A percentile compares a stretch with the other conserved stretches of the same genome.
Evolutionary conservation across 2,888 invertebrate species (phyloP).

Genomic region (Andrena bicolor): DNA sequence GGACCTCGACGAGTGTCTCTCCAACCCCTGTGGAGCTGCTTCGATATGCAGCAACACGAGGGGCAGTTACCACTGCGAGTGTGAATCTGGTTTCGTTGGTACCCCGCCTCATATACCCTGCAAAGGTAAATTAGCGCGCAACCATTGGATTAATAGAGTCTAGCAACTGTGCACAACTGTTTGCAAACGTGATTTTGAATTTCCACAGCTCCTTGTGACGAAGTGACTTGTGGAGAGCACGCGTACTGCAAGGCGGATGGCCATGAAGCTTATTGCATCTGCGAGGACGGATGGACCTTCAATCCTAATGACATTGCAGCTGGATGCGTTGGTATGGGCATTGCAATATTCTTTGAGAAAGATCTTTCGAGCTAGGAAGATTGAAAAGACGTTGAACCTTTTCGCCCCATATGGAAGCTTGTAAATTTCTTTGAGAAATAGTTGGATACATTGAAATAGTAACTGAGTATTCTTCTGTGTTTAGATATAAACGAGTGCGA

Average conservation of each 20-base stretch:
- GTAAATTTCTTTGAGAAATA: neutral
- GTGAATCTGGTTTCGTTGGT: constrained; percentile 93
- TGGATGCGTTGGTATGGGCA: constrained; percentile 91
- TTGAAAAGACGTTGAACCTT: neutral
- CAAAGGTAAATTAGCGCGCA: constrained; percentile 86
- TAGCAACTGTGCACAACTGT: neutral
- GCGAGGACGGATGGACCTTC: constrained; percentile 97
- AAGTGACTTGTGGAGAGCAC: constrained; percentile 95
- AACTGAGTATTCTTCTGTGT: neutral
- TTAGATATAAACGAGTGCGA: constrained; percentile 97
- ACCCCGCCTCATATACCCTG: constrained; percentile 92
- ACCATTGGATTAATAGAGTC: neutral
- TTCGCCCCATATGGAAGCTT: neutral
- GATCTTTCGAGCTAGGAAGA: neutral
- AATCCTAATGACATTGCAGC: constrained; percentile 95
- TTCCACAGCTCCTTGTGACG: constrained; percentile 93
- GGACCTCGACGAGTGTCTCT: constrained; percentile 93
- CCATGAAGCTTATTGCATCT: constrained; percentile 95
- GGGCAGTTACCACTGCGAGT: constrained; percentile 93
- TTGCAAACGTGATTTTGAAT: neutral
- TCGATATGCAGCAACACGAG: constrained; percentile 92
- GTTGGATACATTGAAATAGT: neutral
- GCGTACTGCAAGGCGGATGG: constrained; percentile 96
- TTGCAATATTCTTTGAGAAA: neutral
- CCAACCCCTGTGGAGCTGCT: constrained; percentile 90